A percentile compares a stretch with the other conserved stretches of the same genome.
Conservation (phyloP, 2,888 invertebrate genomes). For the Erynnis tages region DNA sequence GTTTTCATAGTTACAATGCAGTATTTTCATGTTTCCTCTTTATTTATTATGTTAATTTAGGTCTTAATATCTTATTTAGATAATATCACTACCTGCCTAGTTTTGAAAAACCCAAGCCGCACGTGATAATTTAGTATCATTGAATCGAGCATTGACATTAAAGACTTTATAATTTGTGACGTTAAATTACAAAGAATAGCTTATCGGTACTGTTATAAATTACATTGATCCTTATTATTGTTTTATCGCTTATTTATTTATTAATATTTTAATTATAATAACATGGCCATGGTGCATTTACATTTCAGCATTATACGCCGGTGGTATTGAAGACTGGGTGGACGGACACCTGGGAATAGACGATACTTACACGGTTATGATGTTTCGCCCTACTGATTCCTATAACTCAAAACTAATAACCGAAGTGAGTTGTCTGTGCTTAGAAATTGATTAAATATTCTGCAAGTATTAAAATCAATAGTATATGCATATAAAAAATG, state of each 20-base stretch:
- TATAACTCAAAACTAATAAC: constrained; percentile 53
- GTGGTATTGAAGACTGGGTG: constrained; percentile 75
- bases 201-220: constrained; percentile 1
- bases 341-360: constrained; percentile 72
- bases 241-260: background rate
- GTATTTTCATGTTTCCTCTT: too few species aligned
- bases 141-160: background rate
- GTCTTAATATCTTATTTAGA: too few species aligned
- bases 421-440: constrained; percentile 48
- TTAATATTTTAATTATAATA: background rate
- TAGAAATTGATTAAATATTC: too few species aligned
- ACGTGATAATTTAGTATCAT: constrained; percentile 1
- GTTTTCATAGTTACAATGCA: too few species aligned
- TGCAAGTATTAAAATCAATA: too few species aligned
- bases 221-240: background rate
- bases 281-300: background rate
- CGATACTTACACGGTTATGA: constrained; percentile 69
- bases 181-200: background rate
- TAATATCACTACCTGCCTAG: too few species aligned
- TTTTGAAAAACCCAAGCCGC: background rate
- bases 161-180: background rate
- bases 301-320: constrained; percentile 62
- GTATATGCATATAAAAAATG: too few species aligned
- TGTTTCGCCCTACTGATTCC: constrained; percentile 62
- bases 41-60: too few species aligned